Evolutionary conservation across 2,888 invertebrate genomes (phyloP), one percentile per base, ranked within the genome.

Genomic region (Caenorhabditis sp.): DNA sequence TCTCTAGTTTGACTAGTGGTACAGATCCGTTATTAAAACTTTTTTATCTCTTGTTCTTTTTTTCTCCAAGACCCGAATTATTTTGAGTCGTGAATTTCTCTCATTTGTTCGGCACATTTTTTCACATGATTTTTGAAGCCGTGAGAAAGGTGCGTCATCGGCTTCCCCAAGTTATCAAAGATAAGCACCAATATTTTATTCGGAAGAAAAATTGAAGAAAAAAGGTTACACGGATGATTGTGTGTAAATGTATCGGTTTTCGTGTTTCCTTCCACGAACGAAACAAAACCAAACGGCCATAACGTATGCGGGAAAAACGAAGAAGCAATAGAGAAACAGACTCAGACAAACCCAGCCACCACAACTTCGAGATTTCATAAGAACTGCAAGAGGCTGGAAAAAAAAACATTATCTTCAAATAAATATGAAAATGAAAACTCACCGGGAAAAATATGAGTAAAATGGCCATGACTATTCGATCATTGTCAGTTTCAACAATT

Each of bases 321-420:
- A 43, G 26, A 68, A 64, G 21, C 64, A 14, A 55, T 61, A 67
- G 36, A 73, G 62, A 2, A 73, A 10, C 2, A 68, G 61, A 37
- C 67, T 65, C 37, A 73, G 68, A 31, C 61, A 68, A 1, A 68
- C 68, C 6, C 43, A 12, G n/a, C 65, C 62, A 19, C 36, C 53
- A 31, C 72, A 73, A 6, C 65, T 67, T 27, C 68, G 61, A 10
- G 64, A 63, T 43, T 73, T 73, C 67, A 65, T 67, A 58, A 68
- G 61, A n/a, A 73, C 72, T 0, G 72, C 72, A 2, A 73, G 61
- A 14, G 72, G 72, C 72, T 73, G 68, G 21, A 73, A 72, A 31
- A 31, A 6, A 31, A 6, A 31, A 31, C 31, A 31, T 31, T 6
- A 31, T 6, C 10, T 31, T 31, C 10, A 10, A 31, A n/a, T n/a